phyloP scores from a whole-genome alignment of 2,113 vertebrate genomes.

The Alectura lathami region DNA sequence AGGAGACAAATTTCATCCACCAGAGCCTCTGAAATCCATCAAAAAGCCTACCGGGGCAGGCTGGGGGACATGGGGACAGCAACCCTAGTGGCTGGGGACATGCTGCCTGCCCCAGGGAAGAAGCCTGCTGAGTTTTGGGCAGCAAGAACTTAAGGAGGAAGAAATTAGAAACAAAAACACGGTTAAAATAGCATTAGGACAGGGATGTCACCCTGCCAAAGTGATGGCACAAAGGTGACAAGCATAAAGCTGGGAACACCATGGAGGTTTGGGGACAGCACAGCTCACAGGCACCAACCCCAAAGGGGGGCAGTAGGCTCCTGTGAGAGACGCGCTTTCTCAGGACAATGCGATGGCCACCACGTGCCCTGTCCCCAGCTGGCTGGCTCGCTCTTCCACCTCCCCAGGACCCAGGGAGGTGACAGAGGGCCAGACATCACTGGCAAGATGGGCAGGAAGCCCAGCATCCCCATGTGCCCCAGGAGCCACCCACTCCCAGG shows the following conservation, averaged over 20 bases:
- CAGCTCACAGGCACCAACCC: neutral
- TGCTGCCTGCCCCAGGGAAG: rapidly evolving
- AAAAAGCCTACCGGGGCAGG: neutral
- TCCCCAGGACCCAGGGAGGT: neutral
- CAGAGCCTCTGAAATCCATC: too few relatives aligned
- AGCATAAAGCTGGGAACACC: neutral
- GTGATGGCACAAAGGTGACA: neutral
- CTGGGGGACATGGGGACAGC: neutral
- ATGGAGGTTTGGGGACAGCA: too few relatives aligned
- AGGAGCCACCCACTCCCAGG: neutral
- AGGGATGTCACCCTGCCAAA: neutral
- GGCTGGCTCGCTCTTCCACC: too few relatives aligned
- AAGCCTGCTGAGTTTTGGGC: neutral
- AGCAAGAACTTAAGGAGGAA: neutral
- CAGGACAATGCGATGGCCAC: neutral
- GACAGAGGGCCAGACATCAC: neutral
- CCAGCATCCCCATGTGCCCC: neutral
- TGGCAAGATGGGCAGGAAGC: neutral
- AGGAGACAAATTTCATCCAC: neutral
- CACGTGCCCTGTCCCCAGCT: neutral
- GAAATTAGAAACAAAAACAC: neutral
- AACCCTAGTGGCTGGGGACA: neutral
- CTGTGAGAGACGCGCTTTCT: too few relatives aligned
- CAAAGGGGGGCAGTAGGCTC: neutral
- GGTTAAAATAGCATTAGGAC: neutral